Conservation (phyloP, 1,140 invertebrate genomes). For the Acromyrmex charruanus region DNA sequence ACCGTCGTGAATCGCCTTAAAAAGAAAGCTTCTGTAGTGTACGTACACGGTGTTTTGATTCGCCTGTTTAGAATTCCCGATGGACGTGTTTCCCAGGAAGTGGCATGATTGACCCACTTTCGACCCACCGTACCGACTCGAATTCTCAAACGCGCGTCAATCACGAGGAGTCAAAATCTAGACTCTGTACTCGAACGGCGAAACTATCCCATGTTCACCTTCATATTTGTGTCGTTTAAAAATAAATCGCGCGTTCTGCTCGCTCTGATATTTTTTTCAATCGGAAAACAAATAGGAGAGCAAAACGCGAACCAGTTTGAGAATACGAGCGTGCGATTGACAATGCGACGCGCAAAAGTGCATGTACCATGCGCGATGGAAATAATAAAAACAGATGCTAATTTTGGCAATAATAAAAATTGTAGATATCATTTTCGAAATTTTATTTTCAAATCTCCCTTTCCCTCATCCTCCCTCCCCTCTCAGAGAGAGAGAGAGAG, state of each 20-base stretch:
- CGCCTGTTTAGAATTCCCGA: background rate
- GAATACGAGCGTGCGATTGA: constrained; percentile 1
- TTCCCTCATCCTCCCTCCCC: no score
- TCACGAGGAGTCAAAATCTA: background rate
- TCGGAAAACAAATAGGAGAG: constrained; percentile 33
- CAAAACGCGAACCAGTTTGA: background rate
- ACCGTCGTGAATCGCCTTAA: background rate
- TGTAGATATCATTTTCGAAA: constrained; percentile 9
- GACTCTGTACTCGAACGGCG: background rate
- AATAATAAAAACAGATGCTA: constrained; percentile 23
- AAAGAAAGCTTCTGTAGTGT: background rate
- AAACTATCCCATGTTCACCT: background rate
- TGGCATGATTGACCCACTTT: constrained; percentile 43
- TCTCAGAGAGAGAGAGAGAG: no score
- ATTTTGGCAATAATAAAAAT: background rate
- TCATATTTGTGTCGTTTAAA: constrained; percentile 33
- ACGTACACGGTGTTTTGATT: constrained; percentile 35
- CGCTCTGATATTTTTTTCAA: constrained; percentile 25
- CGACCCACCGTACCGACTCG: background rate
- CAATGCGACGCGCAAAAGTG: background rate
- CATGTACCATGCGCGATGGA: background rate
- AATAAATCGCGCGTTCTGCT: constrained; percentile 33
- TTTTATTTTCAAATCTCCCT: background rate
- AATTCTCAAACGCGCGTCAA: constrained; percentile 22
- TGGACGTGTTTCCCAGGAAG: background rate